Evolutionary conservation across 2,113 vertebrate genomes (phyloP).

Genomic region (Syrmaticus mikado): DNA sequence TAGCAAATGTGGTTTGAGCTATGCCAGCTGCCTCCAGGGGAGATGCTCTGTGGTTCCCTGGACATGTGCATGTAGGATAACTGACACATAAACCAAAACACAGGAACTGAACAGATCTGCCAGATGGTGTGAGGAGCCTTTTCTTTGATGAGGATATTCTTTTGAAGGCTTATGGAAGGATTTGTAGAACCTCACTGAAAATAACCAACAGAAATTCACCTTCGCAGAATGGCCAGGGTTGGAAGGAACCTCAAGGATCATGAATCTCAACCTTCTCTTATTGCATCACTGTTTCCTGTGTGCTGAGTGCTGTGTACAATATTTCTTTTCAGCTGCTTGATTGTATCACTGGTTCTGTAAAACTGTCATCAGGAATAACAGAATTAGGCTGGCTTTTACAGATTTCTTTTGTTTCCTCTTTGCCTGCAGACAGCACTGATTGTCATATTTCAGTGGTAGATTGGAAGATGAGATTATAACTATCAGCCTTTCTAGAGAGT

Average conservation of each 20-base stretch:
- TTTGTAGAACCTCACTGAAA: neutral
- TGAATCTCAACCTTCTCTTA: neutral
- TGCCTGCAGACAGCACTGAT: neutral
- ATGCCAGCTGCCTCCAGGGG: neutral
- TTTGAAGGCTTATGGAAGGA: neutral
- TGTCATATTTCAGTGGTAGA: neutral
- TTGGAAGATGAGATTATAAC: neutral
- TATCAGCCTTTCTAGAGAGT: neutral
- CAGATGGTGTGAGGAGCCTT: neutral
- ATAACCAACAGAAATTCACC: neutral
- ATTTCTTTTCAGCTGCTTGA: neutral
- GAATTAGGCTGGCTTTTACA: neutral
- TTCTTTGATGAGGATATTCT: neutral
- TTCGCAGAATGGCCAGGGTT: neutral
- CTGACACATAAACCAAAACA: neutral
- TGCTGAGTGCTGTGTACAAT: neutral
- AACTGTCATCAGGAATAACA: neutral
- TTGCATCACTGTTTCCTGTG: accelerated
- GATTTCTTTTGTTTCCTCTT: neutral
- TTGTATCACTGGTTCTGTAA: neutral
- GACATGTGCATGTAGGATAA: accelerated
- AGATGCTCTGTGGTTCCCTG: neutral
- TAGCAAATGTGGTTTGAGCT: neutral
- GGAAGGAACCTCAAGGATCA: too few species aligned
- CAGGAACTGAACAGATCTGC: neutral